Percentiles rank a stretch among this genome's conserved stretches.
Conservation (phyloP, 2,888 invertebrate genomes). For the Athalia circularis region DNA sequence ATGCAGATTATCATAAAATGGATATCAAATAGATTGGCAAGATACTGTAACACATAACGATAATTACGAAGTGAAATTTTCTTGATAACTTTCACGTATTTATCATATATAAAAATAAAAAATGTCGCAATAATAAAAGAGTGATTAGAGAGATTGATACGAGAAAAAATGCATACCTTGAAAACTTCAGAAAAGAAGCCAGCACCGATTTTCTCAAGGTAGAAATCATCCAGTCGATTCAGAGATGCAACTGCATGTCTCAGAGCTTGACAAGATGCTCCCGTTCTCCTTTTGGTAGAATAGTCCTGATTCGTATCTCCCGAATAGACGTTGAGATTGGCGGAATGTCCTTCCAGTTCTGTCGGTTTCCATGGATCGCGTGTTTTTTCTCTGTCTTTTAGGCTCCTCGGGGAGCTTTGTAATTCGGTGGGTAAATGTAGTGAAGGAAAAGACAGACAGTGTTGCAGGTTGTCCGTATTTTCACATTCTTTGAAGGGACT, state of each 20-base stretch:
- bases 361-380: slow-evolving; percentile 71
- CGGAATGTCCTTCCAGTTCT: slow-evolving; percentile 63
- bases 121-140: not conserved
- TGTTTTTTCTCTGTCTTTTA: slow-evolving; percentile 70
- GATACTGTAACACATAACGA: too few species aligned
- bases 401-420: slow-evolving; percentile 65
- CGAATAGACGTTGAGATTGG: slow-evolving; percentile 53
- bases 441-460: slow-evolving; percentile 58
- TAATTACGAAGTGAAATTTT: too few species aligned
- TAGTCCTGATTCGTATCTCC: slow-evolving; percentile 62
- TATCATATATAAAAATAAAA: too few species aligned
- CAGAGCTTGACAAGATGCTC: slow-evolving; percentile 91
- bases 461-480: slow-evolving; percentile 57
- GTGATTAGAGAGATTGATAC: not conserved
- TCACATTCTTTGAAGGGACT: slow-evolving; percentile 58
- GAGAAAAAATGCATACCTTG: slow-evolving; percentile 83
- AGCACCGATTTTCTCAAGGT: slow-evolving; percentile 92
- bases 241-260: slow-evolving; percentile 94
- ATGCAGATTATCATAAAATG: too few species aligned
- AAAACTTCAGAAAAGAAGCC: slow-evolving; percentile 99
- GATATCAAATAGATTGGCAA: too few species aligned
- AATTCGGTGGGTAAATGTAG: slow-evolving; percentile 68
- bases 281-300: slow-evolving; percentile 75
- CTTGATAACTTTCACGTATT: too few species aligned
- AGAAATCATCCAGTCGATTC: slow-evolving; percentile 95